Percentiles rank a stretch among this genome's conserved stretches.
These are phyloP conservation scores for Tribolium madens DNA, from an alignment of 1,140 invertebrate species.

Conservation along the genomic window DNA sequence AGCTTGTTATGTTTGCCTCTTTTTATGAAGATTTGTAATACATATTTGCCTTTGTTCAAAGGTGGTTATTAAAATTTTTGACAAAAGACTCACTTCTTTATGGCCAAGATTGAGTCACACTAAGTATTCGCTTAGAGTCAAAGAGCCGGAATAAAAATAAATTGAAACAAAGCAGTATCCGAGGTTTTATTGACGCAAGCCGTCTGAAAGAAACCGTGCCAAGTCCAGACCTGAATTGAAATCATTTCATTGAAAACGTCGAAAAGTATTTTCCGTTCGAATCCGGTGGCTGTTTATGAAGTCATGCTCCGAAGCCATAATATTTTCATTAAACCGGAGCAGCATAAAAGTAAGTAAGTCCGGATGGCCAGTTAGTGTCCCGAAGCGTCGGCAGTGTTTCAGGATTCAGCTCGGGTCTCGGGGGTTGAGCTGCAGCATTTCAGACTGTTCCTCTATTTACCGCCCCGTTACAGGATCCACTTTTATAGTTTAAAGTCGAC, in stretches of 20 bases:
- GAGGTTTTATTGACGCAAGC: neutral
- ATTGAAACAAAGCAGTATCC: neutral
- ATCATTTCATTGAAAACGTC: neutral
- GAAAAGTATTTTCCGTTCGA: slow-evolving; percentile 28
- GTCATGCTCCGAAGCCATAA: slow-evolving; percentile 20
- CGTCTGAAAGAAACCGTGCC: neutral
- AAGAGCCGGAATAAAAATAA: neutral
- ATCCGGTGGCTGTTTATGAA: slow-evolving; percentile 31
- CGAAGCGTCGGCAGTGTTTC: slow-evolving; percentile 38
- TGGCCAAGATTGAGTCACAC: neutral
- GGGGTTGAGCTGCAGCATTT: slow-evolving; percentile 23
- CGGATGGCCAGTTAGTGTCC: slow-evolving; percentile 40
- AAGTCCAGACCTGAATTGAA: neutral
- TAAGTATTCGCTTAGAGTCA: neutral
- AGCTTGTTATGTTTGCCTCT: too few species aligned
- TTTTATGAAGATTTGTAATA: too few species aligned
- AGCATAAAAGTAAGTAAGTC: slow-evolving; percentile 25
- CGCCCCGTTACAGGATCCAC: slow-evolving; percentile 48
- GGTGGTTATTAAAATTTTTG: too few species aligned
- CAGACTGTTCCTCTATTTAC: slow-evolving; percentile 40
- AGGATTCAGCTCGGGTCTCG: slow-evolving; percentile 42
- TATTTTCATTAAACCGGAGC: slow-evolving; percentile 39
- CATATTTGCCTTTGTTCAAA: too few species aligned
- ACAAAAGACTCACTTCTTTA: neutral
- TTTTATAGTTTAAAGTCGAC: slow-evolving; percentile 51